Conservation (phyloP, 2,888 invertebrate genomes). For the Neocrepidodera transversa region DNA sequence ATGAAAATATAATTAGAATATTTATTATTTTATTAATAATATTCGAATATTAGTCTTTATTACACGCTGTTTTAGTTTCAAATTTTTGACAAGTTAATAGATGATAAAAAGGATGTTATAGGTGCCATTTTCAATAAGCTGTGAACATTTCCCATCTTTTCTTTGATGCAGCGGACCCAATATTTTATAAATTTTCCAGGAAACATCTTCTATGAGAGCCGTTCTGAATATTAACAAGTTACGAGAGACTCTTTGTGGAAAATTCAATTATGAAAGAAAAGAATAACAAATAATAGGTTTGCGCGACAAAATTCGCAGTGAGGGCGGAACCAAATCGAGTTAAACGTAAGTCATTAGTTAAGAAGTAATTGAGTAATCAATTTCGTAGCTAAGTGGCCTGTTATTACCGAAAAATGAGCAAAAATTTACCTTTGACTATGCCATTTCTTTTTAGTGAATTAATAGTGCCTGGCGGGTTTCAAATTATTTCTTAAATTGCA, state of each 20-base stretch:
- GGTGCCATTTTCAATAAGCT: neutral
- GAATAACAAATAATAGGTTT: conserved; percentile 6
- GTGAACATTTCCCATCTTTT: neutral
- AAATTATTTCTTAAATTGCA: neutral
- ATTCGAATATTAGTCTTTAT: too few relatives aligned
- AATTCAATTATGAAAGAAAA: conserved; percentile 14
- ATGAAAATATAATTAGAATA: too few relatives aligned
- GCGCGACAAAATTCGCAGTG: neutral
- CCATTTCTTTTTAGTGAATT: neutral
- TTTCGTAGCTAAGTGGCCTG: neutral
- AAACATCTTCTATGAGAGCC: conserved; percentile 7
- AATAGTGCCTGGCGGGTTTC: neutral
- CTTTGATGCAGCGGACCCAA: neutral
- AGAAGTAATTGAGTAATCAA: conserved; percentile 1
- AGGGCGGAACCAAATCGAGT: neutral
- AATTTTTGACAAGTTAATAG: too few relatives aligned
- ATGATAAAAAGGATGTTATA: too few relatives aligned
- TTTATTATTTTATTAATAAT: too few relatives aligned
- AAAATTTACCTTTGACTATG: neutral
- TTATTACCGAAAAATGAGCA: neutral
- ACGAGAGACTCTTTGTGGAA: neutral
- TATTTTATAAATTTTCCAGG: conserved; percentile 12
- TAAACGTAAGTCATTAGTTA: neutral
- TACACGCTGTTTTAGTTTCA: too few relatives aligned
- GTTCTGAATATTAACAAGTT: conserved; percentile 10